Conservation (phyloP, 1,140 invertebrate species). For the Aricia agestis region DNA sequence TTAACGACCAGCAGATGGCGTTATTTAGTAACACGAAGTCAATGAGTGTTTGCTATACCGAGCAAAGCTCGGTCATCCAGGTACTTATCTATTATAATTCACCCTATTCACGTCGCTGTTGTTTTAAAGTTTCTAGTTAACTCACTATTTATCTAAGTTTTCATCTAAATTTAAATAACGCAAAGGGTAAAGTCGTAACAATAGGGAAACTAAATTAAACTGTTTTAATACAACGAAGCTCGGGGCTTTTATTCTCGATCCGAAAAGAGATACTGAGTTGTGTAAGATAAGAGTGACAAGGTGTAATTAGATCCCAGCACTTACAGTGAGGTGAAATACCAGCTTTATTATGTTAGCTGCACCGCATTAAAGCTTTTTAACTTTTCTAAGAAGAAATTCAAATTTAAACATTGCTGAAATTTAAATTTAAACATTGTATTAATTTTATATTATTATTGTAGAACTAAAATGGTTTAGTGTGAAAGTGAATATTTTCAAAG, state of each 20-base stretch:
- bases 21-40: no score
- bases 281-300: constrained; percentile 9
- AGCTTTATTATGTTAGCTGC: not conserved
- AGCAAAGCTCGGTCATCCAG: no score
- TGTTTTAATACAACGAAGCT: not conserved
- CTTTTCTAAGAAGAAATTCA: not conserved
- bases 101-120: no score
- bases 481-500: no score
- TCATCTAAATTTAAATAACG: not conserved
- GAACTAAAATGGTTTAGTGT: no score
- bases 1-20: no score
- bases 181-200: not conserved
- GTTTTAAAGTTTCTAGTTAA: no score
- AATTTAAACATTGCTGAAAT: not conserved
- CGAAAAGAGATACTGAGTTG: not conserved
- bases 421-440: not conserved
- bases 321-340: not conserved
- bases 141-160: no score
- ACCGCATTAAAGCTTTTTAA: not conserved
- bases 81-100: no score
- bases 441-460: no score
- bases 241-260: constrained; percentile 5
- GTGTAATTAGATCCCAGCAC: constrained; percentile 2
- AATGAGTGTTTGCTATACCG: no score
- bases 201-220: constrained; percentile 3